These are phyloP conservation scores for Sylvicola fuscatus DNA, from an alignment of 2,888 invertebrate species.

Conservation along the genomic window DNA sequence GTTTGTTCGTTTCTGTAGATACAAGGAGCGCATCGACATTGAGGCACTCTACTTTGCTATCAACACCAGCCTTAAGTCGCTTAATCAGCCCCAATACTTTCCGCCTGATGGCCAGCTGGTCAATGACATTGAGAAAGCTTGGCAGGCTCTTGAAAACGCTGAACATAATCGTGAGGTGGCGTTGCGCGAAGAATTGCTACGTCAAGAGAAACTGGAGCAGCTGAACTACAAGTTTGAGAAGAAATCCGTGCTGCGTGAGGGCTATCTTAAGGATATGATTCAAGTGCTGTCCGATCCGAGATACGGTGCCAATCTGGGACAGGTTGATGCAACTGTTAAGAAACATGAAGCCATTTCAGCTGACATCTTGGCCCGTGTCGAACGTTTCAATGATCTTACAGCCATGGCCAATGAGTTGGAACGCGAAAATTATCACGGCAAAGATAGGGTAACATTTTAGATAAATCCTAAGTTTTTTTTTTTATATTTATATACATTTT, in stretches of 20 bases:
- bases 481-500: background rate
- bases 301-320: slow-evolving; percentile 73
- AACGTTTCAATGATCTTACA: slow-evolving; percentile 82
- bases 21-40: slow-evolving; percentile 91
- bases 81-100: slow-evolving; percentile 69
- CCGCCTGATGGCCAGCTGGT: slow-evolving; percentile 81
- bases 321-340: slow-evolving; percentile 93
- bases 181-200: slow-evolving; percentile 67
- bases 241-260: slow-evolving; percentile 84
- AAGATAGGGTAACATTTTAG: slow-evolving; percentile 41
- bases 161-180: slow-evolving; percentile 90
- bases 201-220: slow-evolving; percentile 86
- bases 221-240: slow-evolving; percentile 90
- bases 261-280: slow-evolving; percentile 94
- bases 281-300: slow-evolving; percentile 82
- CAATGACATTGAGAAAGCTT: slow-evolving; percentile 87
- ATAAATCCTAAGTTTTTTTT: background rate
- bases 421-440: slow-evolving; percentile 77
- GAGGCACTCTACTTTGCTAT: slow-evolving; percentile 93
- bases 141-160: slow-evolving; percentile 80
- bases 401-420: slow-evolving; percentile 87
- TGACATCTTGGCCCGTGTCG: slow-evolving; percentile 82
- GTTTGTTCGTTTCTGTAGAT: slow-evolving; percentile 29
- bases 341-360: slow-evolving; percentile 97
- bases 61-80: slow-evolving; percentile 87